Conservation (phyloP, 2,888 invertebrate species). For the Alviniconcha strummeri region DNA sequence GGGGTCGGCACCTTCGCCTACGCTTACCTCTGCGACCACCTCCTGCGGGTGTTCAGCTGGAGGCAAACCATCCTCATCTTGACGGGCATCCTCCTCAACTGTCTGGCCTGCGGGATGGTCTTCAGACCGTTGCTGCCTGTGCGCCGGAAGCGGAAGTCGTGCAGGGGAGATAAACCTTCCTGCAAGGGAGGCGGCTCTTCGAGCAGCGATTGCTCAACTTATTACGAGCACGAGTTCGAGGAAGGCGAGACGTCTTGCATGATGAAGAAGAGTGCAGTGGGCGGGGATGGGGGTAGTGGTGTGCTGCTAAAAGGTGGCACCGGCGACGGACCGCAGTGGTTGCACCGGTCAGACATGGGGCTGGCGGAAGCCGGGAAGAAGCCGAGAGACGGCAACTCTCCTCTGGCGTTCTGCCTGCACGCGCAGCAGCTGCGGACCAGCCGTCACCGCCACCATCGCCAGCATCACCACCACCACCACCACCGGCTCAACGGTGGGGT, state of each 20-base stretch:
- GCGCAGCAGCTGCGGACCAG: conserved; percentile 7
- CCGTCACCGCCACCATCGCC: conserved; percentile 13
- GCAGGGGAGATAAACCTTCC: neutral
- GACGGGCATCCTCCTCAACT: conserved; percentile 88
- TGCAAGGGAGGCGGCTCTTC: neutral
- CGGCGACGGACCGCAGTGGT: neutral
- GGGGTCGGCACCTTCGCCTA: conserved; percentile 96
- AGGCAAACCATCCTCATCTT: conserved; percentile 72
- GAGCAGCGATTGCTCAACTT: neutral
- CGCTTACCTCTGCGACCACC: conserved; percentile 77
- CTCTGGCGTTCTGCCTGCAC: neutral
- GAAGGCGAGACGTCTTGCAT: neutral
- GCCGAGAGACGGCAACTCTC: neutral
- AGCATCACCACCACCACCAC: conserved; percentile 14
- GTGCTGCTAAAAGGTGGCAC: neutral
- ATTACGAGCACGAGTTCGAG: neutral
- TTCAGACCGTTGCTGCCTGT: conserved; percentile 84
- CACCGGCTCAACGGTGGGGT: neutral
- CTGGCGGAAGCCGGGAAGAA: neutral
- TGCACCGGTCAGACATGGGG: neutral
- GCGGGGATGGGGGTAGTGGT: neutral
- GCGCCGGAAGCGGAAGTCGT: conserved; percentile 1
- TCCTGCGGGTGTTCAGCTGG: conserved; percentile 76
- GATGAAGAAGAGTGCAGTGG: neutral
- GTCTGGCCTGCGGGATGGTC: conserved; percentile 90